Percentiles rank a stretch among this genome's conserved stretches.
These are phyloP conservation scores for Diprion similis DNA, from an alignment of 1,140 invertebrate species.

Conservation along the genomic window DNA sequence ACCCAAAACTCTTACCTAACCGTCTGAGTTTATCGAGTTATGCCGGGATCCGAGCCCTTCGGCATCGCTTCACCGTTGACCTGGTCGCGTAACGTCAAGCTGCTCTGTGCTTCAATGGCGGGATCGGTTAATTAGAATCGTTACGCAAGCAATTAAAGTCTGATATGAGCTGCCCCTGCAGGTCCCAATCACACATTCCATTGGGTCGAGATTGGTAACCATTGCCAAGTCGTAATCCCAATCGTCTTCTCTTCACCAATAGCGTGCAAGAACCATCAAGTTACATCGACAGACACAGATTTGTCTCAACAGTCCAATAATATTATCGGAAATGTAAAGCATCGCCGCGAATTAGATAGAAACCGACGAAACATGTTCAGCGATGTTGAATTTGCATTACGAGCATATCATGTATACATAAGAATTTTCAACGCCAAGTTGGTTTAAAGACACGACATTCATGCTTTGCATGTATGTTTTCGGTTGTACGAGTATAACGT, in stretches of 20 bases:
- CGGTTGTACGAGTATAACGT: no score
- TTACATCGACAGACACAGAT: no score
- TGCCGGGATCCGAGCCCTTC: conserved; percentile 34
- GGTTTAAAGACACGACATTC: no score
- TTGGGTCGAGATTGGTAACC: not conserved
- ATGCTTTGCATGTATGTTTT: no score
- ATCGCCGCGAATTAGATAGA: no score
- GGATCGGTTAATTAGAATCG: not conserved
- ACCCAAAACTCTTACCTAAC: conserved; percentile 11
- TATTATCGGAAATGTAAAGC: no score
- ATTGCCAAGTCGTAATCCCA: not conserved
- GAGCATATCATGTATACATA: no score
- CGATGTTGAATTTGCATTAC: no score
- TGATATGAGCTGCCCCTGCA: not conserved
- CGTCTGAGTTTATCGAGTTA: conserved; percentile 14
- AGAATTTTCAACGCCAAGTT: no score
- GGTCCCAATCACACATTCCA: not conserved
- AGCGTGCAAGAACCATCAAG: not conserved
- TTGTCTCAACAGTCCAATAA: no score
- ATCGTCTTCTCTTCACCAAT: not conserved
- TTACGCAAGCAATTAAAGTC: conserved; percentile 1
- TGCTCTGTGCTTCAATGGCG: not conserved
- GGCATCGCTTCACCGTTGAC: conserved; percentile 15
- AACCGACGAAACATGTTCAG: no score
- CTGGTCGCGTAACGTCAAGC: conserved; percentile 33